A percentile compares a stretch with the other conserved stretches of the same genome.
Conservation (phyloP, 2,113 vertebrate species). For the Pica pica region DNA sequence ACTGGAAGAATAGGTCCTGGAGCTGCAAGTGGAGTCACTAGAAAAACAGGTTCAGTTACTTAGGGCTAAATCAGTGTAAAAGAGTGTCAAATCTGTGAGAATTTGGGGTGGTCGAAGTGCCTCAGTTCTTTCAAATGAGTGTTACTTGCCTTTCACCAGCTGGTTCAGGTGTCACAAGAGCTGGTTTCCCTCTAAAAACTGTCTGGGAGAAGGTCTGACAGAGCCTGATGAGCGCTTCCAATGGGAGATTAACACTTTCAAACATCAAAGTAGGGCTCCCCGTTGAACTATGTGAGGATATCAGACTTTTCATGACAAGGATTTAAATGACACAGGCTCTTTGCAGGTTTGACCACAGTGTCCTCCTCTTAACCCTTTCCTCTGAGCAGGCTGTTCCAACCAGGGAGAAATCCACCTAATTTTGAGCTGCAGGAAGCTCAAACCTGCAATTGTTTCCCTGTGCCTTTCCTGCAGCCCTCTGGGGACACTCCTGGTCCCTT, state of each 20-base stretch:
- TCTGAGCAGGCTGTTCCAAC: neutral
- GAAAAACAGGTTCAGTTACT: neutral
- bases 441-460: neutral
- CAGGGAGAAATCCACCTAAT: neutral
- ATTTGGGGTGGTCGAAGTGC: neutral
- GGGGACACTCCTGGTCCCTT: neutral
- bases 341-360: neutral
- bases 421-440: neutral
- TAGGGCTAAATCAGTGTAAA: neutral
- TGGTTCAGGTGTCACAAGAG: neutral
- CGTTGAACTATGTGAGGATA: neutral
- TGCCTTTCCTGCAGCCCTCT: neutral
- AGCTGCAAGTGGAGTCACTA: neutral
- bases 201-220: neutral
- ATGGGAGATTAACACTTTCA: neutral
- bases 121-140: neutral
- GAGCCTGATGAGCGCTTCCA: neutral
- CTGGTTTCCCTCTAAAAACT: neutral
- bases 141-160: neutral
- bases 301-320: neutral
- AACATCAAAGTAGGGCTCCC: neutral
- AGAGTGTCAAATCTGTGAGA: neutral
- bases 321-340: conserved; percentile 2
- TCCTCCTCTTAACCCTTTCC: conserved; percentile 21
- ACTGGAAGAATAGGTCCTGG: neutral